Evolutionary conservation across 2,113 vertebrate genomes (phyloP).

Genomic region (Stegastes partitus): DNA sequence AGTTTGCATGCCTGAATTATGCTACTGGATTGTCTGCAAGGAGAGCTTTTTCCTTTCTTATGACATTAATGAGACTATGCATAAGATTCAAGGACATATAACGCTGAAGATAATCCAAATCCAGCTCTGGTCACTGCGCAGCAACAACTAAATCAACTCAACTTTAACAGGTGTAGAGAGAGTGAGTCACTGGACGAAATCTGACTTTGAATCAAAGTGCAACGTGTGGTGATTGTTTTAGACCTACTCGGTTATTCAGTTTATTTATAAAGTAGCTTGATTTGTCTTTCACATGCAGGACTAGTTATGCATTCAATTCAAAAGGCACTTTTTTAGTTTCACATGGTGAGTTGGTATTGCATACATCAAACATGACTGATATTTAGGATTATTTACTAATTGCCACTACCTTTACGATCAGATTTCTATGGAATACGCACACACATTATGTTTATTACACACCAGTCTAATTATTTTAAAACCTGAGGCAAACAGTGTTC

Average conservation of each 20-base stretch:
- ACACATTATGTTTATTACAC: slow-evolving; percentile 6
- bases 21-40: slow-evolving; percentile 19
- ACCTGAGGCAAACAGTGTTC: too few species aligned
- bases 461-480: too few species aligned
- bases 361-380: too few species aligned
- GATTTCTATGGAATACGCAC: background rate
- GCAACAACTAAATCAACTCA: slow-evolving; percentile 4
- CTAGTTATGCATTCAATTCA: slow-evolving; percentile 66
- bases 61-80: slow-evolving; percentile 1
- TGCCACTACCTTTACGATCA: background rate
- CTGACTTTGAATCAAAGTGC: slow-evolving; percentile 15
- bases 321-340: slow-evolving; percentile 32
- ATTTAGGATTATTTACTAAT: background rate
- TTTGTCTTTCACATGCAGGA: slow-evolving; percentile 10
- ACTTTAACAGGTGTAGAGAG: background rate
- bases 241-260: background rate
- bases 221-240: slow-evolving; percentile 1
- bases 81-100: slow-evolving; percentile 49
- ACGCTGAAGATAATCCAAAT: slow-evolving; percentile 36
- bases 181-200: slow-evolving; percentile 6
- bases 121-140: slow-evolving; percentile 16
- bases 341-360: background rate
- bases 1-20: background rate
- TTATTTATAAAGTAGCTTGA: slow-evolving; percentile 63
- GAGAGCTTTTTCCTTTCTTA: slow-evolving; percentile 10